phyloP scores from a whole-genome alignment of 2,113 vertebrate genomes.

The Gallinago jamesoni region DNA sequence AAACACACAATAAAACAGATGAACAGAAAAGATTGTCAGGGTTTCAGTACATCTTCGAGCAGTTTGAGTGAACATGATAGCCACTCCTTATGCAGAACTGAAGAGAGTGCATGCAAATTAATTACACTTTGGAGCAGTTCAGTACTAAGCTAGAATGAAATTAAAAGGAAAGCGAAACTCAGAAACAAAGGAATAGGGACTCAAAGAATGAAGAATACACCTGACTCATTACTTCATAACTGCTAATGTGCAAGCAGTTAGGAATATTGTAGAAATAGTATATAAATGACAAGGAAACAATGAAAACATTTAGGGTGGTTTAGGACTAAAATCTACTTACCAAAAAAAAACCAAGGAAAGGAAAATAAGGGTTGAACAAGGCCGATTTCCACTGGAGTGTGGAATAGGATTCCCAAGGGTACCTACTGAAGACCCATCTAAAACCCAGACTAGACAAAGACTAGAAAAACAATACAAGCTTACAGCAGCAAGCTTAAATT shows the following conservation, averaged over 20 bases:
- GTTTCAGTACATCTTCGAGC: constrained; percentile 31
- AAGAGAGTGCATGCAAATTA: neutral
- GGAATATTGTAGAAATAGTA: neutral
- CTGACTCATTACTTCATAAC: neutral
- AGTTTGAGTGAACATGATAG: neutral
- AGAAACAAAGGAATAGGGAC: constrained; percentile 11
- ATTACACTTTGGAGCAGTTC: neutral
- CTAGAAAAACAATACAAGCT: constrained; percentile 37
- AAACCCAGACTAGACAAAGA: constrained; percentile 42
- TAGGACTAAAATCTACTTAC: neutral
- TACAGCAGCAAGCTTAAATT: constrained; percentile 2
- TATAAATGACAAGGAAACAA: neutral
- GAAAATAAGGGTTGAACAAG: neutral
- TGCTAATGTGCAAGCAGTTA: neutral
- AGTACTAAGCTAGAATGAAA: neutral
- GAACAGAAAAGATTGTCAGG: constrained; percentile 7
- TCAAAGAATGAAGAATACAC: neutral
- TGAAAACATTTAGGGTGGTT: constrained; percentile 2
- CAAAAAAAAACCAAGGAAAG: constrained; percentile 16
- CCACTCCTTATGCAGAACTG: neutral
- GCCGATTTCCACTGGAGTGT: constrained; percentile 27
- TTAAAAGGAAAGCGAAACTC: neutral
- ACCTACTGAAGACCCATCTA: constrained; percentile 3
- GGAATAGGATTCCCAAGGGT: neutral
- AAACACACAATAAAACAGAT: neutral